Evolutionary conservation across 2,113 vertebrate species (phyloP), one percentile per base, ranked within the genome.

Genomic region (Scomber japonicus): DNA sequence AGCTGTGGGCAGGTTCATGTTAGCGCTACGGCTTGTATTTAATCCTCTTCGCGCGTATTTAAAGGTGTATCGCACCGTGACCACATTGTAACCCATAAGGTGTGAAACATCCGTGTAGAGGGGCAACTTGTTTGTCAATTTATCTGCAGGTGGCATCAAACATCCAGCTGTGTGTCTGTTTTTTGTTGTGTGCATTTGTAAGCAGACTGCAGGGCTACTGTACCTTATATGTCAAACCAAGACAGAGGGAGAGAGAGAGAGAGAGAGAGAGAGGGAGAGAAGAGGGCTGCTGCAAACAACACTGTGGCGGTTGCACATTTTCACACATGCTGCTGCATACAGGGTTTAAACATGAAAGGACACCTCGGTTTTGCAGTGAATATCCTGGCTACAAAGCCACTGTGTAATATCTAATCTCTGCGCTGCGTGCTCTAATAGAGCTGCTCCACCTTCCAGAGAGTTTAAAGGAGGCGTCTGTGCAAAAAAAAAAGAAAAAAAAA

Each of bases 41-140:
- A 82, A 86, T 86, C 80, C 55, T 0, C 19, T 21, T 31, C 31
- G 75, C 45, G 44, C 45, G 62, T 30, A 35, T 49, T 80, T 67
- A 57, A 70, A 78, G 54, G 77, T 70, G 75, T 30, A 65, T 16
- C 19, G 61, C 64, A 45, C 21, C 74, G 31, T 21, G 17, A 56
- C 63, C 6, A 11, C 1, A 35, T 24, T 60, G 55, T 24, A 12
- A 49, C 24, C 2, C 5, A 11, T 54, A 57, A 81, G 51, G 57
- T 71, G 79, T 6, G 51, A 71, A 49, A 45, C 71, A 51, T 7
- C 24, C 66, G 57, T 71, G 27, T 13, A 2, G 24, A 2, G 35
- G 46, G 44, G 11, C 73, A 83, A 88, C 81, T 84, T 87, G 75
- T 80, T 56, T 51, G 71, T 63, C 64, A 49, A 44, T 86, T 35